Base-by-base conservation (phyloP, 2,113 vertebrate species). In the Psophia crepitans region DNA sequence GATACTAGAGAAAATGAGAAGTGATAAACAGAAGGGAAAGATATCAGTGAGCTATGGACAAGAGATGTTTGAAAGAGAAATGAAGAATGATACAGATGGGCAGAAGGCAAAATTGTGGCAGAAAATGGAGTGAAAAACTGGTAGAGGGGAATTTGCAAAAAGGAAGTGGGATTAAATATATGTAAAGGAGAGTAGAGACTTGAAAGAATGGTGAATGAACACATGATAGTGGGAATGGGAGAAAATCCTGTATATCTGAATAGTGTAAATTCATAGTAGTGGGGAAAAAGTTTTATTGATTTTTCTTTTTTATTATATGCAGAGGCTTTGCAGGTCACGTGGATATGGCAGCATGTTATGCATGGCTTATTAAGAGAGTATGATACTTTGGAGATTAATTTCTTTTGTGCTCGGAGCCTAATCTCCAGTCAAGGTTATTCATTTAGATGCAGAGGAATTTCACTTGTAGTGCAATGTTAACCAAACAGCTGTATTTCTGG, bases 51-150 rank as follows among this genome's bases (percentile, higher is more conserved):
- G 15, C 23, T 26, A 41, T 22, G 20, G 32, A 60, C 77, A 69
- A 71, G 15, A 75, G 15, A 3, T 24, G 2, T 17, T 73, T 91
- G 64, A 61, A 86, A 80, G 58, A 84, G 23, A 75, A 93, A 28
- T 0, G 0, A 56, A 60, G 23, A 49, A 39, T 57, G 7, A 10
- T 28, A 20, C 3, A 41, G 20, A 23, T 35, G 12, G 6, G 27
- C 35, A 74, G 54, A 81, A 89, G 16, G 24, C 3, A 21, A 63
- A 33, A 49, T 37, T 78, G n/a, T 78, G 43, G 7, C 18, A 82
- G 60, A 6, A 66, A 84, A 48, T 17, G 2, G 26, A 57, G 14
- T 70, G 46, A 65, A 91, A 81, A 84, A 41, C 24, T 48, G 28
- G 19, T 30, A 66, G 17, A 39, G 3, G 3, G 35, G 19, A 57